phyloP scores from a whole-genome alignment of 1,140 invertebrate species.

The Nautilus pompilius region DNA sequence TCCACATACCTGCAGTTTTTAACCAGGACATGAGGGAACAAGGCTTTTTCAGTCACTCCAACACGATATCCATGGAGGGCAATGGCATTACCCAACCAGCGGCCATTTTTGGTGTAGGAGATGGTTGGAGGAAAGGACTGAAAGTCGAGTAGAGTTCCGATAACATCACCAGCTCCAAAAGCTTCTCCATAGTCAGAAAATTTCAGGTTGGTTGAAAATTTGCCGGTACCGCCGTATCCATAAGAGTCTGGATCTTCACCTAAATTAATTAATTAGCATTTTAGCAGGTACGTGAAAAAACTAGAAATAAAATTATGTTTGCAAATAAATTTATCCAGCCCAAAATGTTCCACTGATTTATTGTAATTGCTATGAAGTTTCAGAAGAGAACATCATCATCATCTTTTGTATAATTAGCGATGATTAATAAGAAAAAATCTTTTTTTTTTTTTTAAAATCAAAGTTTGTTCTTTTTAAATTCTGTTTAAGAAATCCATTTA shows the following conservation, averaged over 20 bases:
- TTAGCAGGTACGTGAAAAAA: no score
- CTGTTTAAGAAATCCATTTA: no score
- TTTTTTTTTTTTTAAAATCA: no score
- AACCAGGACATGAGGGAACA: constrained; percentile 85
- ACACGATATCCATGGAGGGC: constrained; percentile 55
- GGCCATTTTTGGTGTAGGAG: constrained; percentile 81
- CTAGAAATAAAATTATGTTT: no score
- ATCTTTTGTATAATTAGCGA: no score
- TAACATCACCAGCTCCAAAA: constrained; percentile 73
- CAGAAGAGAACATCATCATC: no score
- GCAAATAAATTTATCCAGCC: no score
- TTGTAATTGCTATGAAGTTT: no score
- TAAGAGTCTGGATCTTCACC: constrained; percentile 76
- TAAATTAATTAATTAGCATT: no score
- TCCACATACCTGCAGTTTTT: constrained; percentile 73
- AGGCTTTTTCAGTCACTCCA: constrained; percentile 59
- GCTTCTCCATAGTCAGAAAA: constrained; percentile 75
- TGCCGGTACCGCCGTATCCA: constrained; percentile 81
- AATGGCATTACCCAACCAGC: constrained; percentile 65
- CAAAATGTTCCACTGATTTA: no score
- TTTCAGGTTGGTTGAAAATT: constrained; percentile 71
- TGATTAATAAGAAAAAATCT: no score
- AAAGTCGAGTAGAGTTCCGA: constrained; percentile 70
- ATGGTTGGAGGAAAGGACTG: constrained; percentile 64
- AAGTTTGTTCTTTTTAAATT: no score